Base-by-base conservation (phyloP, 2,113 vertebrate genomes). In the Gambusia affinis region DNA sequence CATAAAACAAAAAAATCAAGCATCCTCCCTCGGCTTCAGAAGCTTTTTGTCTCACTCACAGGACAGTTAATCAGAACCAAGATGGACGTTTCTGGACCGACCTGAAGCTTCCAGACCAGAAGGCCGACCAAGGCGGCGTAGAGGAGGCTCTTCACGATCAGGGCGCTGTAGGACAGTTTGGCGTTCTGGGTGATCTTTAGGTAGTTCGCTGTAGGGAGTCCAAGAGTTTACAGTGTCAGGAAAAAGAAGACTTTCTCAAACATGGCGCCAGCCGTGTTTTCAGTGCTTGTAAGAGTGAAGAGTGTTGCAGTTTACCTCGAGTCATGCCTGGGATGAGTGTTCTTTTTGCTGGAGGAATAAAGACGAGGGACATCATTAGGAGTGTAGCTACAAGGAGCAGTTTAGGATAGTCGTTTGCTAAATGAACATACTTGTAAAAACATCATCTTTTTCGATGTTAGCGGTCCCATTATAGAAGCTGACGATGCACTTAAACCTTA, bases 401-500 rank as follows among this genome's bases (percentile, higher is more conserved):
- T 54, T 19, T 24, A 54, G 51, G 51, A 54, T 54, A 54, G 0
- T 22, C 24, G 11, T n/a, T 4, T n/a, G 12, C 0, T 14, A 37
- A 37, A n/a, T 10, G 6, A 24, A 65, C 63, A 5, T 37, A 65
- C 63, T 11, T 37, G 3, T 5, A 24, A 19, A 3, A 10, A 1
- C 1, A 1, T 0, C 10, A 11, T 0, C 0, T 0, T 0, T 0
- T 0, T 2, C 2, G 12, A 0, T 51, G 28, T 12, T 42, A 0
- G 0, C 0, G 0, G 0, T 8, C 12, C 66, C 84, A 12, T 80
- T n/a, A 3, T 72, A 91, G 92, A 95, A 97, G 0, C 0, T 35
- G 73, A 94, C 93, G 1, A 15, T 62, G 64, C 97, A 99, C 4
- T 67, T 79, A 28, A 97, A 97, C 0, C 0, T 2, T 8, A 80